These are phyloP conservation scores for Mesocricetus auratus DNA, from an alignment of 2,113 vertebrate genomes.

Conservation along the genomic window DNA sequence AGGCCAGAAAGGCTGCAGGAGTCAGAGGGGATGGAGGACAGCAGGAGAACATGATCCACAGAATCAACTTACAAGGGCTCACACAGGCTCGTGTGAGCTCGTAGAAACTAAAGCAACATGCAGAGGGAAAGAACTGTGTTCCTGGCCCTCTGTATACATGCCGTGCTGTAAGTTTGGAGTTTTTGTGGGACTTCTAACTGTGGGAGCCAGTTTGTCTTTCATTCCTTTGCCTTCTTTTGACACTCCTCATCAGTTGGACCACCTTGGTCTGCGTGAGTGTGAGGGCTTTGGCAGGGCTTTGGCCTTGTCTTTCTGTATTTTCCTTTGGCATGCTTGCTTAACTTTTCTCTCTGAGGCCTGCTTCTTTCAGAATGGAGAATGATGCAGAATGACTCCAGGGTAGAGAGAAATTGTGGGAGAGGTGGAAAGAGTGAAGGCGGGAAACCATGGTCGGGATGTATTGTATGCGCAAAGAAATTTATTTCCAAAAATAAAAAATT, in stretches of 20 bases:
- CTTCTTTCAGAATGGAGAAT: accelerated
- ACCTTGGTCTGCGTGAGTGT: background rate
- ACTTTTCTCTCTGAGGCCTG: too few relatives aligned
- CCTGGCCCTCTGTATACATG: background rate
- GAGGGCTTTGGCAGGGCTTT: background rate
- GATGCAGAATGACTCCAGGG: background rate
- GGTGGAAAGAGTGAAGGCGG: background rate
- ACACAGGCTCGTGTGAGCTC: background rate
- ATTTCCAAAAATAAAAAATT: background rate
- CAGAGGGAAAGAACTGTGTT: too few relatives aligned
- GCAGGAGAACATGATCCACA: background rate
- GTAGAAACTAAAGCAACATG: background rate
- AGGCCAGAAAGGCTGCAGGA: background rate
- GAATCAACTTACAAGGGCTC: background rate
- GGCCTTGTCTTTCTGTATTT: background rate
- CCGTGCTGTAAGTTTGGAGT: background rate
- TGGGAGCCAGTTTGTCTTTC: background rate
- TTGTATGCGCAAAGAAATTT: too few relatives aligned
- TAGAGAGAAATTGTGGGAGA: background rate
- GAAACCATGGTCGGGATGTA: background rate
- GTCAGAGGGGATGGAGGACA: too few relatives aligned
- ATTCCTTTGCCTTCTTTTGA: background rate
- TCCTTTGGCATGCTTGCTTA: background rate
- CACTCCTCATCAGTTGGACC: background rate
- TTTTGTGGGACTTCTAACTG: background rate